phyloP scores from a whole-genome alignment of 2,113 vertebrate species.

The Naja naja region DNA sequence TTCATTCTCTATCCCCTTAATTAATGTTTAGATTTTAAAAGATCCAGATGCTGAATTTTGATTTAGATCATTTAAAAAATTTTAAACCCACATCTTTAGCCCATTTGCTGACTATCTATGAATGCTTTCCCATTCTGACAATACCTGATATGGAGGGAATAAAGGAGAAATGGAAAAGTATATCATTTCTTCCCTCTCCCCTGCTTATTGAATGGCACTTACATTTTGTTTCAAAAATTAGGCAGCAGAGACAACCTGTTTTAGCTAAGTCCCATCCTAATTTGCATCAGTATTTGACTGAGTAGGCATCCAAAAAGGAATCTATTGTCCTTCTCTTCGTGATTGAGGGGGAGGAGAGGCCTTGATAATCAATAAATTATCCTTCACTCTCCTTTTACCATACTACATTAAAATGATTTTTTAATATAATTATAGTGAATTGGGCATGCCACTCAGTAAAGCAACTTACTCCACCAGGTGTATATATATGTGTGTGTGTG shows the following conservation, averaged over 20 bases:
- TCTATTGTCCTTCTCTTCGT: neutral
- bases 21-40: neutral
- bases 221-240: neutral
- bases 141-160: neutral
- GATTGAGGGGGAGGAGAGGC: neutral
- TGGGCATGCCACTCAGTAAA: neutral
- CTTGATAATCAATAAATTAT: neutral
- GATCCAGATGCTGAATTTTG: neutral
- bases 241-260: neutral
- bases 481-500: neutral
- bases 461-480: neutral
- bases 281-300: neutral
- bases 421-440: neutral
- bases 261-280: neutral
- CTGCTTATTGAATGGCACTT: neutral
- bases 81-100: neutral
- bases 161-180: neutral
- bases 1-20: neutral
- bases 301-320: neutral
- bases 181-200: neutral
- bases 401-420: neutral
- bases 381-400: neutral
- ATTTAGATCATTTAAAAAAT: neutral
- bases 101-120: neutral
- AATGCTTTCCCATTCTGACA: neutral